Evolutionary conservation across 2,113 vertebrate genomes (phyloP).

Genomic region (Symphodus melops): DNA sequence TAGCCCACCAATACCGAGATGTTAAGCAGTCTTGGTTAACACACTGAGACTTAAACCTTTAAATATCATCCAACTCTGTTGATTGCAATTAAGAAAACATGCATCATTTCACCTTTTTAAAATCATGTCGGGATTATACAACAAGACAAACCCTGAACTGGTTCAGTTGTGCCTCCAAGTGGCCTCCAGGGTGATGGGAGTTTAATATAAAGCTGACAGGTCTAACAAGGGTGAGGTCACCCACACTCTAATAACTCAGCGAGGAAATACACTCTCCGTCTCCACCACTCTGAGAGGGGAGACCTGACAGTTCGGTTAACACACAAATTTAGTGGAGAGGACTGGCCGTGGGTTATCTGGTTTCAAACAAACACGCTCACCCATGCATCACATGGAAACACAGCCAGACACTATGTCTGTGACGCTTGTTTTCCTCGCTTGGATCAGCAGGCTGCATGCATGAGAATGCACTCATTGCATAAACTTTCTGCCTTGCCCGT

Average conservation of each 20-base stretch:
- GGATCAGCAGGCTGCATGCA: conserved; percentile 36
- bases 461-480: conserved; percentile 32
- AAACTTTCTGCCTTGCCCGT: background rate
- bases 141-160: conserved; percentile 33
- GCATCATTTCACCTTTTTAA: conserved; percentile 28
- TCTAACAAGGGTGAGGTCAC: conserved; percentile 82
- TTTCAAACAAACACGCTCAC: conserved; percentile 66
- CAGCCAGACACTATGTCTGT: conserved; percentile 48
- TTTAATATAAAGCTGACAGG: conserved; percentile 81
- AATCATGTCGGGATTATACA: conserved; percentile 25
- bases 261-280: conserved; percentile 79
- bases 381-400: conserved; percentile 43
- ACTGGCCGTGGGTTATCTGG: conserved; percentile 69
- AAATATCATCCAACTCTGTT: conserved; percentile 34
- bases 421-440: conserved; percentile 54
- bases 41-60: conserved; percentile 5
- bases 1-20: conserved; percentile 19
- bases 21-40: conserved; percentile 13
- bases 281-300: conserved; percentile 68
- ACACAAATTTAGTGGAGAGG: conserved; percentile 81
- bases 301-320: conserved; percentile 77
- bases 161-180: conserved; percentile 24
- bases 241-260: conserved; percentile 75
- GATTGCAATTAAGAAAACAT: conserved; percentile 56
- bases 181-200: conserved; percentile 65